A percentile compares a stretch with the other conserved stretches of the same genome.
Conservation (phyloP, 2,888 invertebrate species). For the Lycaena phlaeas region DNA sequence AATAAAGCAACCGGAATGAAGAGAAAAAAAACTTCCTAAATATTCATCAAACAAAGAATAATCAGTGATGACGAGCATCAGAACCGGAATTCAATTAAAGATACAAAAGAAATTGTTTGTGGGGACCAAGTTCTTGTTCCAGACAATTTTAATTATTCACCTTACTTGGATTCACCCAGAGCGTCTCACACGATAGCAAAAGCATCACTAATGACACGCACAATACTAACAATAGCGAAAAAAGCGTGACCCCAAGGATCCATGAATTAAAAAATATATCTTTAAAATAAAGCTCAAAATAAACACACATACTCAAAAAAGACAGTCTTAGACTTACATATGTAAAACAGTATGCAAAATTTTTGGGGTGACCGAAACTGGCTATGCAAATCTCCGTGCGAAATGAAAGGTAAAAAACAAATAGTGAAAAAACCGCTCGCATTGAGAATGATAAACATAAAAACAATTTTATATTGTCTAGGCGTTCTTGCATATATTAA, state of each 20-base stretch:
- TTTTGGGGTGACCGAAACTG: slow-evolving; percentile 48
- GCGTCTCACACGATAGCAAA: slow-evolving; percentile 50
- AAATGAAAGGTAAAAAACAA: slow-evolving; percentile 63
- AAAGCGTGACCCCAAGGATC: slow-evolving; percentile 55
- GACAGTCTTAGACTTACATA: slow-evolving; percentile 56
- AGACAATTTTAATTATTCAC: slow-evolving; percentile 57
- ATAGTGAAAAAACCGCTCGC: slow-evolving; percentile 60
- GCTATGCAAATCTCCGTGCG: slow-evolving; percentile 71
- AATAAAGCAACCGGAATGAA: slow-evolving; percentile 43
- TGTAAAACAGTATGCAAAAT: slow-evolving; percentile 55
- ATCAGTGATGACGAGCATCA: slow-evolving; percentile 58
- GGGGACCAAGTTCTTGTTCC: slow-evolving; percentile 61
- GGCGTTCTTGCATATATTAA: slow-evolving; percentile 42
- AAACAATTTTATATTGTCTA: slow-evolving; percentile 63
- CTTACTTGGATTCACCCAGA: slow-evolving; percentile 33
- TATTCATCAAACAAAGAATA: slow-evolving; percentile 56
- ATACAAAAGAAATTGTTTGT: slow-evolving; percentile 54
- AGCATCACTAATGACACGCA: slow-evolving; percentile 55
- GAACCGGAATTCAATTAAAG: slow-evolving; percentile 67
- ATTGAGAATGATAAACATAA: slow-evolving; percentile 61
- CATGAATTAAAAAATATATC: slow-evolving; percentile 55
- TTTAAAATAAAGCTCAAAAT: slow-evolving; percentile 63
- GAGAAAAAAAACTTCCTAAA: slow-evolving; percentile 49
- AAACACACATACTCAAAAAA: slow-evolving; percentile 48
- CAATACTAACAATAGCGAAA: slow-evolving; percentile 40